phyloP scores from a whole-genome alignment of 2,797 vertebrate genomes.

The Sebastes hopkinsi region DNA sequence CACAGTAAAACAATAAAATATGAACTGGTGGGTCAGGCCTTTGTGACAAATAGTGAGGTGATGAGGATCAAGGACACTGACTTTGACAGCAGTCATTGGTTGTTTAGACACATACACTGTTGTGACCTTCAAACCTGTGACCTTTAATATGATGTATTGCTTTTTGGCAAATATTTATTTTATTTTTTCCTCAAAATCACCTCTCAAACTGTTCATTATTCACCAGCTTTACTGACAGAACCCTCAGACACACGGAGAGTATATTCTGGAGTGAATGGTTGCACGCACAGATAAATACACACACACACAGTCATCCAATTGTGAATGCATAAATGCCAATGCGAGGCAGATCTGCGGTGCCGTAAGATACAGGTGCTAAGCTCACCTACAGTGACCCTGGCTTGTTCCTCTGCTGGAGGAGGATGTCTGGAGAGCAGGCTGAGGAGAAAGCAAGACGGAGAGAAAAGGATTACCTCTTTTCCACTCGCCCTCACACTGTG shows the following conservation, averaged over 20 bases:
- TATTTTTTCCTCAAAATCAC: not conserved
- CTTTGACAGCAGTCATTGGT: not conserved
- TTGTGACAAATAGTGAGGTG: not conserved
- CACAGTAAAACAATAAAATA: not conserved
- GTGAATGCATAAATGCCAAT: not conserved
- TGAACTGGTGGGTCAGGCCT: not conserved
- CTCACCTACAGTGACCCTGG: slow-evolving; percentile 5
- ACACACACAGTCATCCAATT: not conserved
- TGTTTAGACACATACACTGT: not conserved
- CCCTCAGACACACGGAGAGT: not conserved
- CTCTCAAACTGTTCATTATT: not conserved
- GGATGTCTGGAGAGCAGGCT: not conserved
- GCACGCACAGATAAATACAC: not conserved
- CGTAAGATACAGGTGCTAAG: not conserved
- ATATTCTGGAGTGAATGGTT: not conserved
- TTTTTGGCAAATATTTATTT: not conserved
- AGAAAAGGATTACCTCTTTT: slow-evolving; percentile 10
- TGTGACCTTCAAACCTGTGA: not conserved
- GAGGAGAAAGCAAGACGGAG: not conserved
- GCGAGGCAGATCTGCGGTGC: not conserved
- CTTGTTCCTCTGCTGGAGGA: not conserved
- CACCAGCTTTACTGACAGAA: not conserved
- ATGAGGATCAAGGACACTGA: not conserved
- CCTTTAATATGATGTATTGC: not conserved
- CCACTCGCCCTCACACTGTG: not conserved